Evolutionary conservation across 1,140 invertebrate genomes (phyloP), one percentile per base, ranked within the genome.

Genomic region (Rhyzopertha dominica): DNA sequence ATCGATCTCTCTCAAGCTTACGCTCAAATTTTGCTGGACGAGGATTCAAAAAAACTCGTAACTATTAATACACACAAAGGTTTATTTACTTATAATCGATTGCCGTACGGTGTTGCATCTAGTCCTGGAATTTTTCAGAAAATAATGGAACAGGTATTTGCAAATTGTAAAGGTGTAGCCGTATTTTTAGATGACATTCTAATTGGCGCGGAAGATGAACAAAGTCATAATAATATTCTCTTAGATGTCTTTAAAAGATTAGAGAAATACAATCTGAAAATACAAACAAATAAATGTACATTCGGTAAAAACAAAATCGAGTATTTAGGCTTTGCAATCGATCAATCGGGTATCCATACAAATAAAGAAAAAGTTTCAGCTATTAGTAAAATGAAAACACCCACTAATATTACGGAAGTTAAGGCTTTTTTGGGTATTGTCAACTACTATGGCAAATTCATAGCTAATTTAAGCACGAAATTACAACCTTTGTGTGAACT

Each of bases 101-200:
- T 69, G 13, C 58, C 61, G 18, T 67, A 65, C 49, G 68, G 66
- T 1, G 32, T 70, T 0, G 52, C 52, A 3, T 54, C 57, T 10
- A 52, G 52, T 3, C 51, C 55, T 0, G 40, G 35, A 4, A 53
- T 58, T 23, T 64, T 61, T 31, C 66, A 67, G n/a, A n/a, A n/a
- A n/a, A n/a, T n/a, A n/a, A n/a, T n/a, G n/a, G 38, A 23, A 52
- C 5, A 54, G 53, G 22, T 58, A 65, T 13, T 53, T 62, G 12
- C 26, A 54, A 49, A 56, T 5, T 28, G n/a, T n/a, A n/a, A 35
- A 9, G 42, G 39, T 3, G 34, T 46, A 32, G 23, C 49, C 25
- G 45, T 43, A 9, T 59, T 49, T 26, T 32, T 52, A 22, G 56
- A 61, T 44, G 54, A 61, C 31, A 41, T 59, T 22, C 29, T 58